Conservation (phyloP, 37 sponge, comb jelly and placozoan genomes). For the Spongilla lacustris region DNA sequence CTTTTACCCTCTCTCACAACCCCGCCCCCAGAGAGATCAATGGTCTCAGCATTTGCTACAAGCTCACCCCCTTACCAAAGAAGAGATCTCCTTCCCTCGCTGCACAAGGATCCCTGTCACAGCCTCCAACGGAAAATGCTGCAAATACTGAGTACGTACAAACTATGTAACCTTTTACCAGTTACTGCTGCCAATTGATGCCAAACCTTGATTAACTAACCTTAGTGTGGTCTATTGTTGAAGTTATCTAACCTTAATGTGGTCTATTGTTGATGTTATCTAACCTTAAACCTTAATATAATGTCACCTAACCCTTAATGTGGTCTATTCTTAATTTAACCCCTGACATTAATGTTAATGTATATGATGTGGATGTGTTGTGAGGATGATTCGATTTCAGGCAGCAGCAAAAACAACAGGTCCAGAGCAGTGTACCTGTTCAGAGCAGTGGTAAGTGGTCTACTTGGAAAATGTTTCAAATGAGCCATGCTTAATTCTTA, state of each 20-base stretch:
- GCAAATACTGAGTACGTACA: neutral
- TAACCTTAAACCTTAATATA: too few species aligned
- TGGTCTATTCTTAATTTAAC: too few species aligned
- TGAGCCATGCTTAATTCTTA: neutral
- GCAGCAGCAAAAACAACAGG: neutral
- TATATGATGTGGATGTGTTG: too few species aligned
- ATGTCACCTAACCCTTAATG: too few species aligned
- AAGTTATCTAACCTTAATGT: too few species aligned
- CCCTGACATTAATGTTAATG: too few species aligned
- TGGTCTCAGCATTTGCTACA: constrained; percentile 70
- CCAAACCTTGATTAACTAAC: too few species aligned
- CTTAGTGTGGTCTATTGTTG: too few species aligned
- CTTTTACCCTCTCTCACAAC: neutral
- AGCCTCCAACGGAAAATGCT: neutral
- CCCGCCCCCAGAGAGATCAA: constrained; percentile 67
- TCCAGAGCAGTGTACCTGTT: neutral
- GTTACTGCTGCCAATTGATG: neutral
- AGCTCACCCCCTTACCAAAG: constrained; percentile 35
- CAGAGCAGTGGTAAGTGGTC: neutral
- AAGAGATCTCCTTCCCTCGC: constrained; percentile 5
- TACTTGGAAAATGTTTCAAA: neutral
- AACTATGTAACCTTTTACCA: neutral
- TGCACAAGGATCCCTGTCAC: neutral
- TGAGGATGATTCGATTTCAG: too few species aligned
- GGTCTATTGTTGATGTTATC: too few species aligned